phyloP scores from a whole-genome alignment of 1,140 invertebrate genomes.

The Eriosoma lanigerum region DNA sequence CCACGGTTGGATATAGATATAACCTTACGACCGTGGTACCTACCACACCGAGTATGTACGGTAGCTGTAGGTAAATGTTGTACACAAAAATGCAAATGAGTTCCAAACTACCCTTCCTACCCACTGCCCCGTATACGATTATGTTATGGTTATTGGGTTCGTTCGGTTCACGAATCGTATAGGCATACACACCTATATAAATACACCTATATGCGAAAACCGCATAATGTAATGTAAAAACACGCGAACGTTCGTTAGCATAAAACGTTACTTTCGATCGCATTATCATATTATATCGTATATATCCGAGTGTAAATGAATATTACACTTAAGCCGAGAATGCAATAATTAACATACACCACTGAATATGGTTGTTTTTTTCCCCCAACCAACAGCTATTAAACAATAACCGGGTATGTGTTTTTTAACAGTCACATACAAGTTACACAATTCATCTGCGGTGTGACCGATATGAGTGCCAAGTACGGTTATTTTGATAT shows the following conservation, averaged over 20 bases:
- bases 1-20: too few relatives aligned
- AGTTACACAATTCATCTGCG: too few relatives aligned
- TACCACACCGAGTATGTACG: too few relatives aligned
- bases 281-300: slow-evolving; percentile 13
- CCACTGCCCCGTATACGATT: not conserved
- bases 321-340: not conserved
- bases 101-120: not conserved
- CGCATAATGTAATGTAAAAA: not conserved
- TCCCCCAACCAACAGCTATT: not conserved
- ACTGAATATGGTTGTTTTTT: not conserved
- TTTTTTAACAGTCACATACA: not conserved
- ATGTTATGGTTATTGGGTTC: slow-evolving; percentile 14
- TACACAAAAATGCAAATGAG: not conserved
- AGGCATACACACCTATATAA: too few relatives aligned
- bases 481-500: too few relatives aligned
- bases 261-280: slow-evolving; percentile 22
- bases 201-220: not conserved
- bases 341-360: slow-evolving; percentile 12
- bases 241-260: slow-evolving; percentile 9
- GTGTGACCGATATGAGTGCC: too few relatives aligned
- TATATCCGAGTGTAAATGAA: not conserved
- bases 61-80: not conserved
- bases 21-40: too few relatives aligned
- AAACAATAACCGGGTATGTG: not conserved
- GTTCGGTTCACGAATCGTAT: slow-evolving; percentile 10